These are phyloP conservation scores for Silurus asotus DNA, from an alignment of 2,113 vertebrate species.

Conservation along the genomic window DNA sequence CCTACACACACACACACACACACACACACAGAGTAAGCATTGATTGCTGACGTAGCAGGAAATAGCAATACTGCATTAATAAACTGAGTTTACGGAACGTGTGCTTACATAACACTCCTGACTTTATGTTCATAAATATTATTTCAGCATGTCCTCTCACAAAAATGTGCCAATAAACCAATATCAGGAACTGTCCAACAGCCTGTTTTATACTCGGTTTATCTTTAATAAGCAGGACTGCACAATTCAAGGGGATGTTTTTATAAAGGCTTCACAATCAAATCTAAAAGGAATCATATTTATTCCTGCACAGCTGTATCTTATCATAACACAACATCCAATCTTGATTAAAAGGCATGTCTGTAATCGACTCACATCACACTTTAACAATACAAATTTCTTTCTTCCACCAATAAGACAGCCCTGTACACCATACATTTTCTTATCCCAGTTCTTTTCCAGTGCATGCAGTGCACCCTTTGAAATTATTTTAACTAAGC, in stretches of 20 bases:
- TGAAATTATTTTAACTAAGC: background rate
- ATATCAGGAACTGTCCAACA: background rate
- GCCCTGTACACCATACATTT: background rate
- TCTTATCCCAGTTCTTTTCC: background rate
- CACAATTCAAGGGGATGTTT: constrained; percentile 34
- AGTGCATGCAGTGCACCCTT: no score
- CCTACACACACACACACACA: background rate
- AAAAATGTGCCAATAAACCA: constrained; percentile 56
- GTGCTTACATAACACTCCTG: constrained; percentile 45
- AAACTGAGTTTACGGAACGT: constrained; percentile 34
- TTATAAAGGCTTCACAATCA: background rate
- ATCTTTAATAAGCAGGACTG: constrained; percentile 57
- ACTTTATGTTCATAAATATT: background rate
- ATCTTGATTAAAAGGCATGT: background rate
- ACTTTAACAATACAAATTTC: background rate
- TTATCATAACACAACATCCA: background rate
- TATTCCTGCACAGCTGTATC: background rate
- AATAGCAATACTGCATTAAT: background rate
- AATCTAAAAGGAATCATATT: background rate
- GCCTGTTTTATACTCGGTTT: constrained; percentile 64
- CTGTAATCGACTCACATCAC: background rate
- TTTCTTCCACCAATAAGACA: background rate
- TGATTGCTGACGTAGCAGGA: constrained; percentile 8
- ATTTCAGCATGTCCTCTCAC: constrained; percentile 24
- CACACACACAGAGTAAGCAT: background rate